These are phyloP conservation scores for Gallinago undulata DNA, from an alignment of 2,113 vertebrate species.

Conservation along the genomic window DNA sequence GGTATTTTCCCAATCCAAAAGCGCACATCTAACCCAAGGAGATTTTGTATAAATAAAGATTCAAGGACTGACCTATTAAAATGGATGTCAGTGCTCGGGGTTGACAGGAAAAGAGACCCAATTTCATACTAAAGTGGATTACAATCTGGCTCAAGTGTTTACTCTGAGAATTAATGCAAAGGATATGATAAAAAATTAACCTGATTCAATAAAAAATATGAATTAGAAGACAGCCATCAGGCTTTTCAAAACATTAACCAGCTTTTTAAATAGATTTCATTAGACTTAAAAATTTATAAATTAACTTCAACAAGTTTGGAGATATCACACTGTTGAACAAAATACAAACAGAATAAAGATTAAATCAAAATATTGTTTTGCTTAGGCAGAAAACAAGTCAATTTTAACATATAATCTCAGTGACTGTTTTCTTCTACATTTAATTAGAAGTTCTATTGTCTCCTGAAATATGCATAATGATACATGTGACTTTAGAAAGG, in stretches of 20 bases:
- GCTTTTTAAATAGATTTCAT: neutral
- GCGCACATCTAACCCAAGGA: neutral
- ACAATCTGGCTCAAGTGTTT: neutral
- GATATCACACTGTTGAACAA: neutral
- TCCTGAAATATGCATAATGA: neutral
- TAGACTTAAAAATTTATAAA: neutral
- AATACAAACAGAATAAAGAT: slow-evolving; percentile 22
- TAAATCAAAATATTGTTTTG: neutral
- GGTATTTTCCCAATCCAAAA: neutral
- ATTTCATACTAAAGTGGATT: neutral
- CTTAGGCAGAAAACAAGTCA: neutral
- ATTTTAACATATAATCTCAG: neutral
- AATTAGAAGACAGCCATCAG: neutral
- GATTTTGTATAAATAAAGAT: neutral
- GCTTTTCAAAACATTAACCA: neutral
- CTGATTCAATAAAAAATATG: neutral
- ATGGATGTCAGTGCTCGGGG: neutral
- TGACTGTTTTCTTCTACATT: neutral
- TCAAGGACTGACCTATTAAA: neutral
- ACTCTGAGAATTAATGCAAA: neutral
- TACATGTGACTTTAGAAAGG: neutral
- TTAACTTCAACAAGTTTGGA: neutral
- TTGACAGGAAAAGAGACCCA: neutral
- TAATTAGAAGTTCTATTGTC: slow-evolving; percentile 23
- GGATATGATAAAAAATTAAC: neutral